Evolutionary conservation across 2,797 vertebrate genomes (phyloP).

Genomic region (Salmo trutta): DNA sequence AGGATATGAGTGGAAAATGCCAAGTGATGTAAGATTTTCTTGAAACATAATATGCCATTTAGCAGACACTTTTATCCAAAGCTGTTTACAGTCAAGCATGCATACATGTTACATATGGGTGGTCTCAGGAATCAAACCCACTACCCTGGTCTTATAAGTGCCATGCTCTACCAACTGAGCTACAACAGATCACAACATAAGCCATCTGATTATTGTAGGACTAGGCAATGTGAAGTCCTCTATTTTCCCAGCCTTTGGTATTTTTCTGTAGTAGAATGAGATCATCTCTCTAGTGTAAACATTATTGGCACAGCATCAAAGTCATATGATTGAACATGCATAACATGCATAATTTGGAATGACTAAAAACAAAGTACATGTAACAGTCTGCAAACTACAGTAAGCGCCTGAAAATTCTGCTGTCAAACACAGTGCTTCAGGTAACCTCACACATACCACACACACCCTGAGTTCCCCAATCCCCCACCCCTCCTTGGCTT

Average conservation of each 20-base stretch:
- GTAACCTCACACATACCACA: constrained; percentile 25
- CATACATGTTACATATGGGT: too few species aligned
- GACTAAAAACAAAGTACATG: too few species aligned
- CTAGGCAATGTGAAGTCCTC: constrained; percentile 1
- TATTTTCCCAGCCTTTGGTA: constrained; percentile 32
- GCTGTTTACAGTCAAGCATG: too few species aligned
- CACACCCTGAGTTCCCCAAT: constrained; percentile 5
- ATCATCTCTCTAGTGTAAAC: not conserved
- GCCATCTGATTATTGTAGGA: not conserved
- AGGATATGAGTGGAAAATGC: not conserved
- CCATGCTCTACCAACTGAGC: too few species aligned
- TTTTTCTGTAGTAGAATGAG: constrained; percentile 26
- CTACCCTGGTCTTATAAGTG: too few species aligned
- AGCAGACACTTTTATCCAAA: not conserved
- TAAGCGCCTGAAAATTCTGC: too few species aligned
- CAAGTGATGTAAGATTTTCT: not conserved
- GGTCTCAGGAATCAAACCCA: too few species aligned
- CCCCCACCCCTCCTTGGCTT: constrained; percentile 23
- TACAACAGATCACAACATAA: not conserved
- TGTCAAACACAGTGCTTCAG: constrained; percentile 22
- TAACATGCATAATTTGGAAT: too few species aligned
- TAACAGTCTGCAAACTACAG: too few species aligned
- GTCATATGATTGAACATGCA: too few species aligned
- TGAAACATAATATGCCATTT: not conserved
- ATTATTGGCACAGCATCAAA: not conserved